Conservation (phyloP, 2,113 vertebrate species). For the Takifugu flavidus region DNA sequence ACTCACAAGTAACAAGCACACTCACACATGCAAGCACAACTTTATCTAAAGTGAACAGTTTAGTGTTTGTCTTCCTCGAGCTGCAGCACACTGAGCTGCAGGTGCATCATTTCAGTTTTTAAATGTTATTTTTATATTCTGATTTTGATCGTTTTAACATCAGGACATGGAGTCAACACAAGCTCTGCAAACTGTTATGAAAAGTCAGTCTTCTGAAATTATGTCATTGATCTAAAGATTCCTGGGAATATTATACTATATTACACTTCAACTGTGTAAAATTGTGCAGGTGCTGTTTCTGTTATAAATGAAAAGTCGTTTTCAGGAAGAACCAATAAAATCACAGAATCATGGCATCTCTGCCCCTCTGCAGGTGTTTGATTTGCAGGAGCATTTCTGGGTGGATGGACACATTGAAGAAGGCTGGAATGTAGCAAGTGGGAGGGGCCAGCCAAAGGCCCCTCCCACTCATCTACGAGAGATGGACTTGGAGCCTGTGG, state of each 20-base stretch:
- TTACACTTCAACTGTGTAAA: too few species aligned
- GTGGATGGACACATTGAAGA: constrained; percentile 67
- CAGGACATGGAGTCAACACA: too few species aligned
- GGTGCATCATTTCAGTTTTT: background rate
- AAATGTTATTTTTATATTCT: background rate
- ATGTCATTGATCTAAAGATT: too few species aligned
- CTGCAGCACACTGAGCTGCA: constrained; percentile 78
- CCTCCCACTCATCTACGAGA: constrained; percentile 72
- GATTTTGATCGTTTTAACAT: background rate
- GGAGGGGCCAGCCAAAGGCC: constrained; percentile 72
- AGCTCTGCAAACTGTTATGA: too few species aligned
- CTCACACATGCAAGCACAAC: constrained; percentile 24
- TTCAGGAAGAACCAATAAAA: background rate
- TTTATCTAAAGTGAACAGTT: background rate
- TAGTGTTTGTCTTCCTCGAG: constrained; percentile 65
- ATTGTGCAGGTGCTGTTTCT: too few species aligned
- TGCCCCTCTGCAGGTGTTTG: constrained; percentile 37
- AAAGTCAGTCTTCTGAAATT: background rate
- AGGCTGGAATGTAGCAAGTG: constrained; percentile 60
- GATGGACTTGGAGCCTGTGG: constrained; percentile 83
- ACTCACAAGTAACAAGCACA: constrained; percentile 44
- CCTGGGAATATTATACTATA: too few species aligned
- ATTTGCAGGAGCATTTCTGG: constrained; percentile 59
- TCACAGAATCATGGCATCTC: background rate
- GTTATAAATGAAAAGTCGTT: too few species aligned